Base-by-base conservation (phyloP, 1,140 invertebrate genomes). In the Drosophila yakuba region DNA sequence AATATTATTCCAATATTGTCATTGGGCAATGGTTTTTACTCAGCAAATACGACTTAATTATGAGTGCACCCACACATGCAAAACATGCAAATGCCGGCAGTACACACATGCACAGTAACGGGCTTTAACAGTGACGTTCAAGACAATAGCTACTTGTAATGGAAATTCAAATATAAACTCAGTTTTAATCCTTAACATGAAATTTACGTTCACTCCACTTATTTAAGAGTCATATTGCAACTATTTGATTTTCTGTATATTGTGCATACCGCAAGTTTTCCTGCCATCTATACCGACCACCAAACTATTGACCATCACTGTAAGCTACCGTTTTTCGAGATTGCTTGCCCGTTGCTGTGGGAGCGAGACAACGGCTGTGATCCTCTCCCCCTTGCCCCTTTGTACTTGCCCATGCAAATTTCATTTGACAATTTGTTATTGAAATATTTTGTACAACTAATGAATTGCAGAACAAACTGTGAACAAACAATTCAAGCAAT, bases 341-440 rank as follows among this genome's bases (percentile, higher is more conserved):
- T 59, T 8, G 7, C n/a, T 11, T 36, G 3, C 2, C 8, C 4
- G 32, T 14, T 8, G 2, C 15, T 17, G 48, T 4, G 8, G 10
- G 11, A 56, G 48, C 10, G 20, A 38, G 58, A 39, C 17, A 35
- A 8, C 20, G 10, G 14, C 20, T 15, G 17, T 12, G 25, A 23
- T 6, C 14, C 1, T 41, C 14, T 47, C 59, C 55, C 41, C 52
- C 59, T 51, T 11, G 23, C 10, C 20, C 17, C 10, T 4, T 4
- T 23, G 17, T 25, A 60, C 28, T 10, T n/a, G 35, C 17, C 54
- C 38, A 57, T 71, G 74, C 32, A 72, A 78, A 82, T 82, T 84
- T 88, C 69, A 88, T 75, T 72, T 76, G 51, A 11, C 56, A 72
- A 88, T 82, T 88, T 88, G 66, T 78, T 86, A 78, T 82, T 88